These are phyloP conservation scores for Labeo rohita DNA, from an alignment of 2,113 vertebrate genomes.

Conservation along the genomic window DNA sequence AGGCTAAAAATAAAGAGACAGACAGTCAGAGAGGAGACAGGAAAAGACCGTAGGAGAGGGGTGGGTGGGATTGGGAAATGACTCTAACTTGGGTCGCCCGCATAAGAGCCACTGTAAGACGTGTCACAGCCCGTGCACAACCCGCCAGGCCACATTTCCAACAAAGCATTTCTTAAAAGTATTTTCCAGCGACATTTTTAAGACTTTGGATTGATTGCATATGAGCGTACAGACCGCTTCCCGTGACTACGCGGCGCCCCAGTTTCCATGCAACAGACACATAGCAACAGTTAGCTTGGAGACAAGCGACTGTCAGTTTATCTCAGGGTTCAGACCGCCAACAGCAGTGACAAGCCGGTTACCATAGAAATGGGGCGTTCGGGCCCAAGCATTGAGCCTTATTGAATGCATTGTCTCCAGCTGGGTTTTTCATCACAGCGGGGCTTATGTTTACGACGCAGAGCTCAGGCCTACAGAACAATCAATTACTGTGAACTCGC, in stretches of 20 bases:
- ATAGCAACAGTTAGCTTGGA: constrained; percentile 21
- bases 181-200: background rate
- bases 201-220: background rate
- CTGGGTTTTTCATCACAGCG: constrained; percentile 37
- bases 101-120: background rate
- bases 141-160: background rate
- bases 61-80: background rate
- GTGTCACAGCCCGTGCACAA: background rate
- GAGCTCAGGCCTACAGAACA: constrained; percentile 41
- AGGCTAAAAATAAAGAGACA: background rate
- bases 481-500: constrained; percentile 45
- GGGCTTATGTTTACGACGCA: constrained; percentile 48
- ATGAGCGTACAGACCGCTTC: background rate
- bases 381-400: background rate
- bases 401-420: constrained; percentile 40
- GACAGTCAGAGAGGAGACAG: constrained; percentile 26
- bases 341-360: constrained; percentile 15
- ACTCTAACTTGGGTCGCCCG: background rate
- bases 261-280: constrained; percentile 26
- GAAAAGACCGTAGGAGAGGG: background rate
- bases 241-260: background rate
- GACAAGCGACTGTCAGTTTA: constrained; percentile 7
- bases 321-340: constrained; percentile 11
- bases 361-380: constrained; percentile 36
- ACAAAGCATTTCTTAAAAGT: background rate